These are phyloP conservation scores for Protosalanx chinensis DNA, from an alignment of 2,797 vertebrate genomes.

Conservation along the genomic window DNA sequence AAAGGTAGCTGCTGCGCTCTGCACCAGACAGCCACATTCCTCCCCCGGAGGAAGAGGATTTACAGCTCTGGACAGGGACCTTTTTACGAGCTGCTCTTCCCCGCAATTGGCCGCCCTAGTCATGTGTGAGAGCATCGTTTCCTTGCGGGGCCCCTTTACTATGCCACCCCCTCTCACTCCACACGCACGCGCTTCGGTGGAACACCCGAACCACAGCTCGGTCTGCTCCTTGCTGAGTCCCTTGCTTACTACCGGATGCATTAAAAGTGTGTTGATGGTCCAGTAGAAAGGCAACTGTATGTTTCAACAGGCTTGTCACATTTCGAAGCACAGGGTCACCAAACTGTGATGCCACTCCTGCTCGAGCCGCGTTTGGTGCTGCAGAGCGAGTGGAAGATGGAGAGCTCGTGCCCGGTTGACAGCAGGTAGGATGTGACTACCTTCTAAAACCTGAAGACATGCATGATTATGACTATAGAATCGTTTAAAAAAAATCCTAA, in stretches of 20 bases:
- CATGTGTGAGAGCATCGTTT: slow-evolving; percentile 56
- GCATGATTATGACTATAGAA: background rate
- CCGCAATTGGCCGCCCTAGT: slow-evolving; percentile 56
- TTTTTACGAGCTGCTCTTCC: slow-evolving; percentile 40
- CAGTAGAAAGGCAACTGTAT: background rate
- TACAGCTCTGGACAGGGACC: slow-evolving; percentile 26
- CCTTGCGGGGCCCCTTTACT: slow-evolving; percentile 17
- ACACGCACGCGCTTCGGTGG: slow-evolving; percentile 5
- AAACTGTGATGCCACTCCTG: background rate
- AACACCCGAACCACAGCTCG: background rate
- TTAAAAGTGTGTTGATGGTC: background rate
- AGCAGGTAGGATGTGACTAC: background rate
- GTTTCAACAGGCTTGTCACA: background rate
- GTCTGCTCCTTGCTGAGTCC: background rate
- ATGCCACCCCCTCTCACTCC: slow-evolving; percentile 42
- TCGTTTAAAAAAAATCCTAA: no score
- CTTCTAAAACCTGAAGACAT: background rate
- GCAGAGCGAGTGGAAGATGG: background rate
- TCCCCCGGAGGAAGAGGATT: background rate
- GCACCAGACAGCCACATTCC: background rate
- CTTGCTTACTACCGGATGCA: background rate
- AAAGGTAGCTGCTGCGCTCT: background rate
- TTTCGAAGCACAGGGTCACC: background rate
- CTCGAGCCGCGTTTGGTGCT: background rate
- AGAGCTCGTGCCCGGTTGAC: background rate